Base-by-base conservation (phyloP, 2,113 vertebrate genomes). In the Anhinga anhinga region DNA sequence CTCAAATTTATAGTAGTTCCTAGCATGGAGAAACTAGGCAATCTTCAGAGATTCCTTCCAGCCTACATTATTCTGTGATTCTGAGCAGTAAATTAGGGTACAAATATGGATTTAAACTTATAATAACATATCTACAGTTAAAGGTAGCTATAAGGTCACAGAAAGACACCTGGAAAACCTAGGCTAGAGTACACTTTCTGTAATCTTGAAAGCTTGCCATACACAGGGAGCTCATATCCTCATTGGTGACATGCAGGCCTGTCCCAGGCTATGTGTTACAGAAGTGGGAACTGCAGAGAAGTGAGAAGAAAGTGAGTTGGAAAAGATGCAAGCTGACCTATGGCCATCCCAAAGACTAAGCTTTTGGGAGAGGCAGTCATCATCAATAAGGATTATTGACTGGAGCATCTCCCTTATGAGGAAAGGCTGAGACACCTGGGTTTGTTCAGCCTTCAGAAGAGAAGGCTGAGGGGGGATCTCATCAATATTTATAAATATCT, bases 191-290 rank as follows among this genome's bases (percentile, higher is more conserved):
- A 30, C 8, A 7, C 22, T 30, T 15, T 62, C 34, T 44, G 10
- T 23, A 62, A 61, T 21, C 23, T 20, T 52, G 36, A 88, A 44
- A 19, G 52, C 38, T 49, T 52, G 3, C 3, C 11, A 11, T 15
- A 55, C 0, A 2, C 4, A 69, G 11, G 14, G 10, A 62, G 7
- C 2, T 76, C 17, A 21, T 62, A 52, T 10, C 19, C 5, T 38
- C 55, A 47, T 8, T 9, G 18, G 14, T 47, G 17, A 26, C 11
- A 26, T 32, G 11, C 11, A 81, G 53, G 4, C 14, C 9, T 70
- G 25, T 30, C 32, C 42, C 23, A 50, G 32, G 14, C 11, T 4
- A 0, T 30, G 20, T 44, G 42, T 58, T 65, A 38, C 14, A 53
- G 29, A 23, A 7, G 5, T 36, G 23, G 13, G 44, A 80, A 50